phyloP scores from a whole-genome alignment of 2,113 vertebrate genomes.

The Psammodynastes pulverulentus region DNA sequence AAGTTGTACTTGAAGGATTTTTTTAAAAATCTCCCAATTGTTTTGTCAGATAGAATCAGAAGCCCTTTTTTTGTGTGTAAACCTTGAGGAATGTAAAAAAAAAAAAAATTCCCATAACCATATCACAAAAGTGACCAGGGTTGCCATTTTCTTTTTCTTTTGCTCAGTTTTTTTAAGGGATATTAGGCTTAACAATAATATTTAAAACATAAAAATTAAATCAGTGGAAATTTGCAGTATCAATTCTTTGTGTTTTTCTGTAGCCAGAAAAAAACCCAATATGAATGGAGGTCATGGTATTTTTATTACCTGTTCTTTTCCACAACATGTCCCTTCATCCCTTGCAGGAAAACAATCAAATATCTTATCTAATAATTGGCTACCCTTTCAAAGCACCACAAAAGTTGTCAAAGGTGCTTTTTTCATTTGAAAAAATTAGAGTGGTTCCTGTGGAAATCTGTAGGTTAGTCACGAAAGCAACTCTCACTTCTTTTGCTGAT shows the following conservation, averaged over 20 bases:
- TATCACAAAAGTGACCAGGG: not conserved
- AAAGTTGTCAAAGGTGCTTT: not conserved
- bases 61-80: not conserved
- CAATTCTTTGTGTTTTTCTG: not conserved
- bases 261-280: not conserved
- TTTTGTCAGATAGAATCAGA: not conserved
- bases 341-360: not conserved
- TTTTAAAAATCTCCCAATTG: not conserved
- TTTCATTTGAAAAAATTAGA: not conserved
- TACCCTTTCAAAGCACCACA: not conserved
- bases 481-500: not conserved
- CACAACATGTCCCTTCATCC: not conserved
- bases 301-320: not conserved
- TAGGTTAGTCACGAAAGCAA: not conserved
- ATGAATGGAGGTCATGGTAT: not conserved
- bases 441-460: not conserved
- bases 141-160: not conserved
- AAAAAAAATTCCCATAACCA: not conserved
- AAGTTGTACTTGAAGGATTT: not conserved
- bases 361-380: not conserved
- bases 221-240: not conserved
- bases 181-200: not conserved
- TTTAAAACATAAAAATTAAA: not conserved
- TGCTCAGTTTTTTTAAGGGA: not conserved
- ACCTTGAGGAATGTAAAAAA: not conserved